phyloP scores from a whole-genome alignment of 64 coral and sea anemone genomes.

The Montipora cactus region DNA sequence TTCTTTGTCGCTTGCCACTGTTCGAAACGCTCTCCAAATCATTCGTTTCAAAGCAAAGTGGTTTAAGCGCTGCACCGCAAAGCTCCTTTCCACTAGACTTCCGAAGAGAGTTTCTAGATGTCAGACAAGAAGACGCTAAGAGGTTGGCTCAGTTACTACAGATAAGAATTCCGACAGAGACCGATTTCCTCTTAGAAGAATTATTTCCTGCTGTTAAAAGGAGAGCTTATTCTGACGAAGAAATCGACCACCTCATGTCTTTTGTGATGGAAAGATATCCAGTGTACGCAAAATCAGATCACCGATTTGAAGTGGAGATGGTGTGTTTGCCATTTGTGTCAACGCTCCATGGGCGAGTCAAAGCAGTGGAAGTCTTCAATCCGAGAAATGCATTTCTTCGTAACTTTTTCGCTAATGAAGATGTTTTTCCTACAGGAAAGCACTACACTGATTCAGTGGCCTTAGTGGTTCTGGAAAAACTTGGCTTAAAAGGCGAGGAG shows the following conservation, averaged over 20 bases:
- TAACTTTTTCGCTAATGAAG: conserved; percentile 31
- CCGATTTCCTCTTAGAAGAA: neutral
- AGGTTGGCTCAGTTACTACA: neutral
- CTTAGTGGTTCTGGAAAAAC: conserved; percentile 1
- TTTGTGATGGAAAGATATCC: conserved; percentile 64
- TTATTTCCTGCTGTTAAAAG: conserved; percentile 12
- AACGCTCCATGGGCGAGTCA: neutral
- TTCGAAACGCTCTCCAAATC: conserved; percentile 50
- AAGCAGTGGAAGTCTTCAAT: conserved; percentile 43
- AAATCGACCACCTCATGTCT: conserved; percentile 31
- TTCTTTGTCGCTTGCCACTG: conserved; percentile 41
- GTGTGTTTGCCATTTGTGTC: conserved; percentile 42
- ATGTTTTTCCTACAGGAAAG: conserved; percentile 22
- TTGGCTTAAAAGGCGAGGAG: conserved; percentile 60
- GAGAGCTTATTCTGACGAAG: neutral
- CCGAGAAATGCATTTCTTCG: neutral
- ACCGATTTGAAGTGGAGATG: conserved; percentile 1
- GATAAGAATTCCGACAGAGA: neutral
- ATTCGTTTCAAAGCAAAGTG: neutral
- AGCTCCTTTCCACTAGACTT: neutral
- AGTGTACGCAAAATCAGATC: conserved; percentile 34
- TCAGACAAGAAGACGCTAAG: neutral
- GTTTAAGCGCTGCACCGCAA: conserved; percentile 14
- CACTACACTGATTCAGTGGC: conserved; percentile 12
- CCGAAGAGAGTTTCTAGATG: neutral